These are phyloP conservation scores for Morus bassanus DNA, from an alignment of 2,797 vertebrate species.

Conservation along the genomic window DNA sequence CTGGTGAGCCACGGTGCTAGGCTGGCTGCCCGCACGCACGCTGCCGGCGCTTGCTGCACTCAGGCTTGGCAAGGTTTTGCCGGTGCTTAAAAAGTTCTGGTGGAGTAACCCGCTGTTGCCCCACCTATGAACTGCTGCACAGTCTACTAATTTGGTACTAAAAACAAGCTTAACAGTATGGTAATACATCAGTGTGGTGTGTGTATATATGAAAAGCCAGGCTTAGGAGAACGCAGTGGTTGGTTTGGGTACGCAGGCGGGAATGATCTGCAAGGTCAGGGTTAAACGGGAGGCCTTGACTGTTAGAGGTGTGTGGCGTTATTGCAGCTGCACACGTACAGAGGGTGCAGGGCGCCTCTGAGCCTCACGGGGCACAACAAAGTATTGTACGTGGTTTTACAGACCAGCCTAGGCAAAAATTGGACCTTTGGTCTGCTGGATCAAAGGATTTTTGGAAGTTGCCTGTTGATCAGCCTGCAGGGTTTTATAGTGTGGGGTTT, in stretches of 20 bases:
- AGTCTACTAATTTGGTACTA: neutral
- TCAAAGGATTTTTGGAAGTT: neutral
- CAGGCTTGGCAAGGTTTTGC: neutral
- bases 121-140: neutral
- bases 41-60: neutral
- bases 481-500: accelerated
- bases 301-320: accelerated
- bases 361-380: accelerated
- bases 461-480: neutral
- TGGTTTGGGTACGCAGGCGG: neutral
- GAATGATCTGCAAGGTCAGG: neutral
- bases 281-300: neutral
- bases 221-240: neutral
- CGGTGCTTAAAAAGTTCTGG: neutral
- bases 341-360: neutral
- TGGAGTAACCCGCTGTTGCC: neutral
- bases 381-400: accelerated
- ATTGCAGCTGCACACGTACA: accelerated
- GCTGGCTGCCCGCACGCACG: neutral
- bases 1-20: neutral
- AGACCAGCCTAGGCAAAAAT: neutral
- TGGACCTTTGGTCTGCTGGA: neutral
- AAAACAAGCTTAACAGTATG: too few species aligned
- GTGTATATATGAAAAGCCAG: neutral
- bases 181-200: accelerated